Evolutionary conservation across 1,140 invertebrate genomes (phyloP).

Genomic region (Riptortus pedestris): DNA sequence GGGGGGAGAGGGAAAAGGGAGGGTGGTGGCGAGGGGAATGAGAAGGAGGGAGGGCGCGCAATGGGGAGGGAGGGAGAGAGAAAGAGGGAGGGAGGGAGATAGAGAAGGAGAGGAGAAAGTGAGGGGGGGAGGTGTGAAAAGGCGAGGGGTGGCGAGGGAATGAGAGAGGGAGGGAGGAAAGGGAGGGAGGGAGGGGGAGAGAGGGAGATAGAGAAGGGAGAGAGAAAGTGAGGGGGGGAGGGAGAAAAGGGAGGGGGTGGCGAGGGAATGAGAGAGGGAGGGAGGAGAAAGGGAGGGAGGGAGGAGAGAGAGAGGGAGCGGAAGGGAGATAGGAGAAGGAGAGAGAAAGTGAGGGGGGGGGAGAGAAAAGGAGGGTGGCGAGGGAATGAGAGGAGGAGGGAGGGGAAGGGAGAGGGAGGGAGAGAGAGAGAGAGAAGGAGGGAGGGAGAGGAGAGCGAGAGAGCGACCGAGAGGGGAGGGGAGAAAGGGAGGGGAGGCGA

Average conservation of each 20-base stretch:
- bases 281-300: slow-evolving; percentile 8
- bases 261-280: neutral
- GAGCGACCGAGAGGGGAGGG: neutral
- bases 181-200: neutral
- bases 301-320: neutral
- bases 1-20: neutral
- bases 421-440: neutral
- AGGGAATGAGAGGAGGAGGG: neutral
- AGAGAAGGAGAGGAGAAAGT: neutral
- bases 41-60: neutral
- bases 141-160: neutral
- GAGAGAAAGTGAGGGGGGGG: neutral
- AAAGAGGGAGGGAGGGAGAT: neutral
- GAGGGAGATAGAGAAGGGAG: neutral
- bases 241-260: neutral
- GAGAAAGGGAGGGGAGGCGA: neutral
- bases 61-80: neutral
- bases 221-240: neutral
- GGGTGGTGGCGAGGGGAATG: neutral
- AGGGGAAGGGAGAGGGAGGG: neutral
- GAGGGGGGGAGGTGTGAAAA: neutral
- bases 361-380: neutral
- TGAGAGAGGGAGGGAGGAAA: neutral
- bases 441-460: too few relatives aligned
- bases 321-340: neutral